These are phyloP conservation scores for Hyperoplus immaculatus DNA, from an alignment of 2,797 vertebrate genomes.

Conservation along the genomic window DNA sequence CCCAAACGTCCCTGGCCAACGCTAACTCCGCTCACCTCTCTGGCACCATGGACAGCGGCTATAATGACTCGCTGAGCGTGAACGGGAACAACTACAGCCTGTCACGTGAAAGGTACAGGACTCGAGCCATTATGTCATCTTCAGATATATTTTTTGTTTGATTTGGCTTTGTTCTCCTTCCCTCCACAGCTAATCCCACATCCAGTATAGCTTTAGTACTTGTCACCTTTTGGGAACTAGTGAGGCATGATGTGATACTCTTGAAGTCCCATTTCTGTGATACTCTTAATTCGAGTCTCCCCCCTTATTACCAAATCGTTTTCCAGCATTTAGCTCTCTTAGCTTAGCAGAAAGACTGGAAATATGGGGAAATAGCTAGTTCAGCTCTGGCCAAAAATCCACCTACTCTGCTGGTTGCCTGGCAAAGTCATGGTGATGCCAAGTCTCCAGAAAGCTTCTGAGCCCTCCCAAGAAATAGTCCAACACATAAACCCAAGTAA, in stretches of 20 bases:
- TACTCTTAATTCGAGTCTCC: slow-evolving; percentile 11
- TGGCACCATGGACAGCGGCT: slow-evolving; percentile 80
- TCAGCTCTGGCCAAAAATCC: no score
- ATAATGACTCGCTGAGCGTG: slow-evolving; percentile 66
- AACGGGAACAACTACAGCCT: slow-evolving; percentile 72
- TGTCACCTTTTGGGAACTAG: slow-evolving; percentile 23
- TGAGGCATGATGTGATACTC: slow-evolving; percentile 23
- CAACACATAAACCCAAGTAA: no score
- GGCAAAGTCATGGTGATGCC: not conserved
- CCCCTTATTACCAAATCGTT: not conserved
- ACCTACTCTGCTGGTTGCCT: not conserved
- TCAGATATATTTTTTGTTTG: slow-evolving; percentile 17
- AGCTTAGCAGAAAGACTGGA: not conserved
- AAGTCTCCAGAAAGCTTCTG: not conserved
- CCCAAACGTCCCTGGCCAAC: slow-evolving; percentile 54
- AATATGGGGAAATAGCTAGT: not conserved
- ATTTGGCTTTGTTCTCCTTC: slow-evolving; percentile 49
- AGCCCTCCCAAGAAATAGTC: not conserved
- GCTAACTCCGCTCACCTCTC: slow-evolving; percentile 62
- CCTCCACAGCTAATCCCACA: slow-evolving; percentile 46
- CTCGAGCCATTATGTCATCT: slow-evolving; percentile 14
- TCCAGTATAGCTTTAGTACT: slow-evolving; percentile 32
- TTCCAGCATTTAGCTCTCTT: not conserved
- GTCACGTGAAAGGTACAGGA: slow-evolving; percentile 76
- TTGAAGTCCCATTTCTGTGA: slow-evolving; percentile 15